Base-by-base conservation (phyloP, 2,113 vertebrate species). In the Pardalotus punctatus region DNA sequence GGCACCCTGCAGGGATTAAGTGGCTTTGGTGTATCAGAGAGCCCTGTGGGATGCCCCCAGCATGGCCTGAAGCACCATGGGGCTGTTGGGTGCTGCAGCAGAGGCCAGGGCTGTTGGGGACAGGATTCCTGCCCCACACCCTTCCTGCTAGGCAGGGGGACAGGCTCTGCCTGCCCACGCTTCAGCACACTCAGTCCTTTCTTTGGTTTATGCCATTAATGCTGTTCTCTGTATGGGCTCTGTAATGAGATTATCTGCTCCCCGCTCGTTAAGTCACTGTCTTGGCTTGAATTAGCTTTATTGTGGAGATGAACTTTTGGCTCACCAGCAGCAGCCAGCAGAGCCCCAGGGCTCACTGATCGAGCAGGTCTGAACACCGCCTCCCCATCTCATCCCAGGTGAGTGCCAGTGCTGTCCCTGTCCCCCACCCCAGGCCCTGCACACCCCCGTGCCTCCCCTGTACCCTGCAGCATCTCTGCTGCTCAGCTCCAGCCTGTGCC, bases 241-340 rank as follows among this genome's bases (percentile, higher is more conserved):
- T 83, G 51, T 96, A 96, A 97, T 86, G 79, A 88, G 95, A 96
- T 96, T 96, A 94, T 86, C 89, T 85, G 81, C 87, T 88, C 86
- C 77, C 86, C 3, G 81, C 89, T 90, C 4, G 11, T 50, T 96
- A 97, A 96, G 16, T 92, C 90, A 83, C 90, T 89, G 78, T 90
- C 93, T 91, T 91, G 90, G 84, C 89, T 92, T 67, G 89, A 96
- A 94, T 97, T 96, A 96, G 91, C 73, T 87, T 64, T 67, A 57
- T 94, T 96, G 94, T 94, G 85, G 33, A 72, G 54, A 65, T 88
- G 92, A 93, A 93, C 94, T 95, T 97, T 91, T 91, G 79, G 95
- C 67, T 96, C 20, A 1, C 3, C 7, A 84, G 72, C 84, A 57
- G 86, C 9, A 5, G 70, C 54, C 5, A 3, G 61, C 80, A 86